Conservation (phyloP, 2,888 invertebrate species). For the Drosophila macrospina region DNA sequence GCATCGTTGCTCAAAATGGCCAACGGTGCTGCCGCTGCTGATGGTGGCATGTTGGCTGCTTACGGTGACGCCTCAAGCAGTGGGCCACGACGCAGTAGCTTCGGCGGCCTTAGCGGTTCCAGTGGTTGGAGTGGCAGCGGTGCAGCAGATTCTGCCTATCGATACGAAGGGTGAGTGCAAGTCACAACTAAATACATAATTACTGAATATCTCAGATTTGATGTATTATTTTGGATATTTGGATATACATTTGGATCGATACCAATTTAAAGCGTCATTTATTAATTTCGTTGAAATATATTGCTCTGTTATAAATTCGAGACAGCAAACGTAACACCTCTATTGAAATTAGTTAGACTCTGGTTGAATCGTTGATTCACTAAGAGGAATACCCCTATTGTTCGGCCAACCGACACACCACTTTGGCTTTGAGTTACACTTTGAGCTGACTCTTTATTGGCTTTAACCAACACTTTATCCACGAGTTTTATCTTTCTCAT, state of each 20-base stretch:
- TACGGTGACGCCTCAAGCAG: constrained; percentile 27
- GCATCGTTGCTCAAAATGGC: constrained; percentile 84
- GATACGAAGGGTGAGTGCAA: constrained; percentile 81
- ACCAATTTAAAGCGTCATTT: too few relatives aligned
- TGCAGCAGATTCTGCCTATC: constrained; percentile 76
- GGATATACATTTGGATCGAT: too few relatives aligned
- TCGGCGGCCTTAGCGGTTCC: constrained; percentile 39
- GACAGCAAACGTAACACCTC: too few relatives aligned
- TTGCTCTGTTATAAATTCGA: too few relatives aligned
- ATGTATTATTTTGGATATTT: too few relatives aligned
- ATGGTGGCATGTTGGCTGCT: constrained; percentile 31
- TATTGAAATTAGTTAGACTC: too few relatives aligned
- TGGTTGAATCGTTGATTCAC: too few relatives aligned
- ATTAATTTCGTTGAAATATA: too few relatives aligned
- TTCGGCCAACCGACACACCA: neutral
- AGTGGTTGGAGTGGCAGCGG: constrained; percentile 49
- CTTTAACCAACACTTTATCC: constrained; percentile 16
- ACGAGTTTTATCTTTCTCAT: neutral
- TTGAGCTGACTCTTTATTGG: constrained; percentile 43
- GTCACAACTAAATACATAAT: neutral
- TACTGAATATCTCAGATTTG: neutral
- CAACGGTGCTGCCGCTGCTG: constrained; percentile 54
- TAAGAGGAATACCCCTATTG: neutral
- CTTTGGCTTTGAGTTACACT: neutral
- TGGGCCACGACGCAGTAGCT: constrained; percentile 26